Conservation (phyloP, 1,140 invertebrate genomes). For the Neuroterus valhalla region DNA sequence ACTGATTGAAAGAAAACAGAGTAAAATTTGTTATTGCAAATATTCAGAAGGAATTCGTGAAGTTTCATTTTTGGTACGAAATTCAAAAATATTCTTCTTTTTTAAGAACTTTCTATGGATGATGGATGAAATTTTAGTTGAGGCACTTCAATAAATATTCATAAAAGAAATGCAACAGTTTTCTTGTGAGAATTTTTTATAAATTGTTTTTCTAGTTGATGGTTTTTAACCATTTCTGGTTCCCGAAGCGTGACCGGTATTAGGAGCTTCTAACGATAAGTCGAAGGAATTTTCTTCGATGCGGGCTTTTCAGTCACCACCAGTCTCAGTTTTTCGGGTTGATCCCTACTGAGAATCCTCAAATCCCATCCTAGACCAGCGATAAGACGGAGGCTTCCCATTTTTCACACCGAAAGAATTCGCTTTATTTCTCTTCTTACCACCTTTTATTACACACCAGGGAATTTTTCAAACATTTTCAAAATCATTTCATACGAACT, state of each 20-base stretch:
- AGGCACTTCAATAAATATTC: too few relatives aligned
- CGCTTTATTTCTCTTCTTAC: conserved; percentile 3
- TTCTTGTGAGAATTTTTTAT: not conserved
- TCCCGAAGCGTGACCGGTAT: not conserved
- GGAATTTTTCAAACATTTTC: not conserved
- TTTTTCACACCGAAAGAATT: conserved; percentile 32
- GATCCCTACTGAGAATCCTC: conserved; percentile 15
- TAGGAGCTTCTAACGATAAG: not conserved
- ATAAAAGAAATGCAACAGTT: not conserved
- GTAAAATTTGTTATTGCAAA: too few relatives aligned
- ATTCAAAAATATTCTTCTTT: too few relatives aligned
- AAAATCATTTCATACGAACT: too few relatives aligned
- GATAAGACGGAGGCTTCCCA: conserved; percentile 31
- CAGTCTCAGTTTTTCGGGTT: conserved; percentile 22
- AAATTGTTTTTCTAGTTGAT: not conserved
- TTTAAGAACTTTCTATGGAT: too few relatives aligned
- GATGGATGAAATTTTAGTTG: too few relatives aligned
- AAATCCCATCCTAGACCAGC: conserved; percentile 6
- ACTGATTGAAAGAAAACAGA: too few relatives aligned
- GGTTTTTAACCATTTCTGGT: not conserved
- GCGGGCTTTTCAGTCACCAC: conserved; percentile 1
- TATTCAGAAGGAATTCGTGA: too few relatives aligned
- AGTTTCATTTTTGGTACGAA: too few relatives aligned
- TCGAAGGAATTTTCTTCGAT: conserved; percentile 15
- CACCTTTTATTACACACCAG: not conserved